Base-by-base conservation (phyloP, 2,797 vertebrate genomes). In the Babyrousa celebensis region DNA sequence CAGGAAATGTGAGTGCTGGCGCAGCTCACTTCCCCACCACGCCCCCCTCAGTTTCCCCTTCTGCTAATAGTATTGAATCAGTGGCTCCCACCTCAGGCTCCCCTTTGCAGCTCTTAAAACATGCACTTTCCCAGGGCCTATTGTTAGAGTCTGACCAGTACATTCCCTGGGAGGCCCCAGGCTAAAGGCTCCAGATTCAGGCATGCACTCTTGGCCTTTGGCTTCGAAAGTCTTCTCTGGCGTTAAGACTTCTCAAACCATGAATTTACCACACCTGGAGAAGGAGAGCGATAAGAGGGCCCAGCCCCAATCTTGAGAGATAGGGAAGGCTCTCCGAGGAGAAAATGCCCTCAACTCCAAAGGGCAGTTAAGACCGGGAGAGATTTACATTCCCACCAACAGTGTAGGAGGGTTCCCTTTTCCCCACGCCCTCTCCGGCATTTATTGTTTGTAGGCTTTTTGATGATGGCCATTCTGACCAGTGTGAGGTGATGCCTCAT, bases 271-370 rank as follows among this genome's bases (percentile, higher is more conserved):
- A 6, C 21, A 3, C 1, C 43, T 4, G 14, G 18, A 67, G 12
- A 67, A 21, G 5, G 58, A 16, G 1, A 56, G 29, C 83, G n/a
- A 1, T 29, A 32, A 74, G 7, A 29, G 16, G 17, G 14, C 12
- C 5, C 1, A 0, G 5, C 0, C 5, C 56, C 62, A 58, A 4
- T 5, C 5, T 0, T 5, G 17, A 70, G 36, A 75, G 20, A 43
- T 3, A 40, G 25, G 27, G 36, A 32, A 60, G 52, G 12, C 32
- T 65, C 6, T 25, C 6, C 15, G 0, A 56, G 23, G 48, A 72
- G 21, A 58, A 20, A 20, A 52, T 8, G 6, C 9, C n/a, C 54
- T 91, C 67, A 21, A 5, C 18, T 7, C 5, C 16, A 70, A 84
- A 88, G 62, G 29, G 12, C 6, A 12, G 20, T 27, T 20, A 62